A percentile compares a stretch with the other conserved stretches of the same genome.
Conservation (phyloP, 2,113 vertebrate species). For the Rhodinocichla rosea region DNA sequence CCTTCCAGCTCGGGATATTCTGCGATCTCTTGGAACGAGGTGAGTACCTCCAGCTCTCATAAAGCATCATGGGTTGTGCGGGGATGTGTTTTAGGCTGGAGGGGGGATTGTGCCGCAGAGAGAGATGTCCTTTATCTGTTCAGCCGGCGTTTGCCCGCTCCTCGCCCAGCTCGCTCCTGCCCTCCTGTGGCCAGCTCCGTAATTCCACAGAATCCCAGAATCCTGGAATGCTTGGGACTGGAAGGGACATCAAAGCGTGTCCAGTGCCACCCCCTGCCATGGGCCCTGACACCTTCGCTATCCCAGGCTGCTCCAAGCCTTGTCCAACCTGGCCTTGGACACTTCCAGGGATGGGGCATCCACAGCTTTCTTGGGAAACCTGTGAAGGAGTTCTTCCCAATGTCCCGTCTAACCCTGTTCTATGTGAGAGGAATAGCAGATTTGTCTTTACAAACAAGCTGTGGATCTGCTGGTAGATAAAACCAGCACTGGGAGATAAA, state of each 20-base stretch:
- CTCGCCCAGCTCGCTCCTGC: neutral
- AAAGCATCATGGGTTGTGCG: neutral
- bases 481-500: no score
- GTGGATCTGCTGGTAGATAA: no score
- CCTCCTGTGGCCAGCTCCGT: neutral
- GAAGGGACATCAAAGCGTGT: neutral
- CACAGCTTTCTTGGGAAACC: neutral
- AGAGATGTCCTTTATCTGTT: rapidly evolving
- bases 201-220: neutral
- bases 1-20: neutral
- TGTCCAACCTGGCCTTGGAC: neutral
- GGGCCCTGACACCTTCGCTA: neutral
- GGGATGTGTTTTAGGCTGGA: neutral
- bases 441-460: no score
- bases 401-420: no score
- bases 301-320: neutral
- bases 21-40: neutral
- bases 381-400: neutral
- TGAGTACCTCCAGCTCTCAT: neutral
- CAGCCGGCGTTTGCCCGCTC: neutral
- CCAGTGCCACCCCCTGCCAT: neutral
- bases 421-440: no score
- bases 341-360: neutral
- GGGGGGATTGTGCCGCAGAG: neutral
- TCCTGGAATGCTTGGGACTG: neutral